Percentiles rank a stretch among this genome's conserved stretches.
These are phyloP conservation scores for Crambe crambe DNA, from an alignment of 37 sponge, comb jelly and placozoan species.

Conservation along the genomic window DNA sequence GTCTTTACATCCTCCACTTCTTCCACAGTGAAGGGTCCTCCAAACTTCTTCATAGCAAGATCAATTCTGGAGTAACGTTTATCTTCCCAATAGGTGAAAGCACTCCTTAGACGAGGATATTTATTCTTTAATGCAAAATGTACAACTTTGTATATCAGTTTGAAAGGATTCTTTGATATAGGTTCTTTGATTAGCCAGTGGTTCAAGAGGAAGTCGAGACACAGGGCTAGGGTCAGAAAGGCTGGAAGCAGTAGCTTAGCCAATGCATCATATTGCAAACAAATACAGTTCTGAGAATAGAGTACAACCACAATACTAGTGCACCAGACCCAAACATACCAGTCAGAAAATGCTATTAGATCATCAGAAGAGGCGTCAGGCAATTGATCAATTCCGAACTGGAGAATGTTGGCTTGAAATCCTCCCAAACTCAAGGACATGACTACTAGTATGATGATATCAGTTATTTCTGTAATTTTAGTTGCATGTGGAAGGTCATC, in stretches of 20 bases:
- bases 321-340: not conserved
- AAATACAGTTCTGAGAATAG: not conserved
- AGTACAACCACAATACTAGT: not conserved
- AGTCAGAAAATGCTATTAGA: not conserved
- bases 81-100: constrained; percentile 14
- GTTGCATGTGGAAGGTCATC: no score
- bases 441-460: not conserved
- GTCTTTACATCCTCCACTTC: not conserved
- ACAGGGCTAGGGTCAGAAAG: not conserved
- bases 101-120: constrained; percentile 9
- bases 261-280: not conserved
- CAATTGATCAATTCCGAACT: not conserved
- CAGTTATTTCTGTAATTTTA: no score
- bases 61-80: constrained; percentile 1
- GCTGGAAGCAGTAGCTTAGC: not conserved
- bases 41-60: constrained; percentile 8
- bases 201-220: not conserved
- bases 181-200: not conserved
- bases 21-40: constrained; percentile 5
- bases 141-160: not conserved
- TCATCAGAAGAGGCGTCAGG: not conserved
- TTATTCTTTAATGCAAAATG: constrained; percentile 1
- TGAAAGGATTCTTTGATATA: not conserved
- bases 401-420: not conserved
- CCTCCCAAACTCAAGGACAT: not conserved